Evolutionary conservation across 1,140 invertebrate genomes (phyloP), one percentile per base, ranked within the genome.

Genomic region (Trichonephila clavata): DNA sequence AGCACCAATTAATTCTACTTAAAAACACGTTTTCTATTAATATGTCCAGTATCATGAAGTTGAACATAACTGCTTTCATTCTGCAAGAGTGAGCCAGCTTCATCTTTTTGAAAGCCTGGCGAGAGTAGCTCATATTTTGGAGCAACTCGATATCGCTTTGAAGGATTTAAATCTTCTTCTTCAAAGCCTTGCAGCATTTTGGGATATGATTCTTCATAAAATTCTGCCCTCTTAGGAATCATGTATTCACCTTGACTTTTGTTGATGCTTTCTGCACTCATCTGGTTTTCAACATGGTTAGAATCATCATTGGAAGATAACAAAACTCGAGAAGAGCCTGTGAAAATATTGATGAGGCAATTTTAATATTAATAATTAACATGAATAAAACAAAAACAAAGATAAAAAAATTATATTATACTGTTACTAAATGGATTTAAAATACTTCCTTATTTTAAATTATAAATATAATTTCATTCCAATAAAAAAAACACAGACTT

Each of bases 291-390:
- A 21, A 80, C 20, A n/a, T 43, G 32, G 65, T 59, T 80, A 50
- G 81, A 63, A 32, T 84, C 90, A 24, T 92, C 90, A 65, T 65
- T 39, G 4, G 90, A 57, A 43, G 90, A 92, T 32, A 92, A 60
- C 39, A 92, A 50, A 63, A 84, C 90, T 24, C 89, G 43, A 21
- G 89, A 81, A 2, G 43, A 21, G 20, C 90, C 90, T 92, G 20
- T 39, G 16, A 77, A 77, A 77, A 63, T 18, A 63, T 20, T 63
- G 14, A 18, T 20, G 21, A 63, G 18, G 6, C 16, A 20, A 61
- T 4, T 63, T 20, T 63, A 20, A 20, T 13, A 10, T 50, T 61
- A 18, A 61, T 20, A 20, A 21, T 61, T 18, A 20, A 61, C 6
- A 21, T 61, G 20, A 61, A 61, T 16, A 61, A 18, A 61, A 61